These are phyloP conservation scores for Lophotis ruficrista DNA, from an alignment of 2,113 vertebrate species.

Conservation along the genomic window DNA sequence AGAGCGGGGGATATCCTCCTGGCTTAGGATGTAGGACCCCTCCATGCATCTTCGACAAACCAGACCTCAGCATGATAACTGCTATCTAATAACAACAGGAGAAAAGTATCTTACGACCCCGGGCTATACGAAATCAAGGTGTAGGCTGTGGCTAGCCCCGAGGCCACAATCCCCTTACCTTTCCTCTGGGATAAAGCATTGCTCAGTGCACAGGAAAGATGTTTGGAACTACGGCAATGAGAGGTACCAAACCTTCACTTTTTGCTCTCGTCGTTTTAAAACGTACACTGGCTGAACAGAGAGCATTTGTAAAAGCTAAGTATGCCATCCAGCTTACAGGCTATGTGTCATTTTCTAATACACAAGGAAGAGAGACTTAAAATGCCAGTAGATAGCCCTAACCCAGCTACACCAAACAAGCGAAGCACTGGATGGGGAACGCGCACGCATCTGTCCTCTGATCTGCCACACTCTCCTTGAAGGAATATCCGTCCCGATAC, in stretches of 20 bases:
- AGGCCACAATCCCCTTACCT: neutral
- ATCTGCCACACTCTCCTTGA: constrained; percentile 9
- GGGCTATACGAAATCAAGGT: neutral
- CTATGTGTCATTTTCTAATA: constrained; percentile 37
- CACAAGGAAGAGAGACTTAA: constrained; percentile 45
- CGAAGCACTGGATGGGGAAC: neutral
- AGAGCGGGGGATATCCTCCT: neutral
- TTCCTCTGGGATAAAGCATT: neutral
- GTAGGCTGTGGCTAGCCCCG: neutral
- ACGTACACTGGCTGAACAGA: neutral
- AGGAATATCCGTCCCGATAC: neutral
- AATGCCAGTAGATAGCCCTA: constrained; percentile 29
- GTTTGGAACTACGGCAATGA: neutral
- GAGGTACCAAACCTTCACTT: neutral
- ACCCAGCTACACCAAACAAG: constrained; percentile 5
- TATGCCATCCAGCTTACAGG: neutral
- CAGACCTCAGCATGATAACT: neutral
- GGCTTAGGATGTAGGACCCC: neutral
- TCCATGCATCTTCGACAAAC: neutral
- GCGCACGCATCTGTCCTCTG: neutral
- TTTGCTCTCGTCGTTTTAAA: neutral
- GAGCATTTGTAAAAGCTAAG: neutral
- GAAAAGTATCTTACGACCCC: neutral
- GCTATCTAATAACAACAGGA: neutral
- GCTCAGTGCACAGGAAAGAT: neutral